These are phyloP conservation scores for Heptranchias perlo DNA, from an alignment of 2,113 vertebrate genomes.

Conservation along the genomic window DNA sequence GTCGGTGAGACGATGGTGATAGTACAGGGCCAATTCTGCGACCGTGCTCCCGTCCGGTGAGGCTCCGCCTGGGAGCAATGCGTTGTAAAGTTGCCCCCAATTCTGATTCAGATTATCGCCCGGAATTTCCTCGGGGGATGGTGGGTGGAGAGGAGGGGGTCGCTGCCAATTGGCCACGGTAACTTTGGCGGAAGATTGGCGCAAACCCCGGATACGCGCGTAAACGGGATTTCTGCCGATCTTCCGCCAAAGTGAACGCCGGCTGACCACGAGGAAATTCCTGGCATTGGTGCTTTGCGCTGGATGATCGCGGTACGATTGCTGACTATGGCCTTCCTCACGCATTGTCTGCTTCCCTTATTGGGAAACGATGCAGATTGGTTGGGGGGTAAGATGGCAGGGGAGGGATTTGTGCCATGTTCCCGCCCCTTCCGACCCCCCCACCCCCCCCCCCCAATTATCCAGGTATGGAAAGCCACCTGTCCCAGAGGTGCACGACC, in stretches of 20 bases:
- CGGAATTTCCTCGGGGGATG: neutral
- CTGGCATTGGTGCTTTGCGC: too few relatives aligned
- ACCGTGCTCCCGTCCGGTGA: neutral
- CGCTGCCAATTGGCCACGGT: neutral
- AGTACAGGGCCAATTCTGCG: too few relatives aligned
- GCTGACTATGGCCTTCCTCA: neutral
- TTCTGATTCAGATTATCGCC: too few relatives aligned
- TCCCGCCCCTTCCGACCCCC: neutral
- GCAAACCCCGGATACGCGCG: neutral
- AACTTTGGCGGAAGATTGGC: neutral
- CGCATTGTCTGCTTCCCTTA: neutral
- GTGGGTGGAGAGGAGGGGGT: neutral
- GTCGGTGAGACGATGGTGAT: too few relatives aligned
- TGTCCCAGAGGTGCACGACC: too few relatives aligned
- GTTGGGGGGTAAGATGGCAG: neutral
- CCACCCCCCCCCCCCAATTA: neutral
- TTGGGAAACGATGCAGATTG: too few relatives aligned
- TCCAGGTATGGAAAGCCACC: neutral
- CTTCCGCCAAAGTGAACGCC: neutral
- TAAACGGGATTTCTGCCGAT: neutral
- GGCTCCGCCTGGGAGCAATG: neutral
- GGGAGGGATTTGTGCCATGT: neutral
- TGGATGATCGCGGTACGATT: neutral
- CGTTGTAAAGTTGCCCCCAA: too few relatives aligned
- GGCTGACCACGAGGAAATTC: neutral